These are phyloP conservation scores for Ceryle rudis DNA, from an alignment of 2,797 vertebrate species.

Conservation along the genomic window DNA sequence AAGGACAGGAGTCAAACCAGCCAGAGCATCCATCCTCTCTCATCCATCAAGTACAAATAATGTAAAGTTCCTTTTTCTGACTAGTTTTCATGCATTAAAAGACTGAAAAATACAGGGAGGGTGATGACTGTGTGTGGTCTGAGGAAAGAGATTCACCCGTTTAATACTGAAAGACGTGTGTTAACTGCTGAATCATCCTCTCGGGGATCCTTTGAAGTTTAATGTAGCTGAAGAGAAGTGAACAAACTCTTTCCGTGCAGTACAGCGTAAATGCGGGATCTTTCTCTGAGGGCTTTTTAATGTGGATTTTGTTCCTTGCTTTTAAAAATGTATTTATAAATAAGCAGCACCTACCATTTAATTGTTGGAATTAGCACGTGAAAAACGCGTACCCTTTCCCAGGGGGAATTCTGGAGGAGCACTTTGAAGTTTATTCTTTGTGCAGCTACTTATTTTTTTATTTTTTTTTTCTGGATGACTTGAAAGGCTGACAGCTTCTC, in stretches of 20 bases:
- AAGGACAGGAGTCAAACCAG: accelerated
- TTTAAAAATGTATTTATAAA: neutral
- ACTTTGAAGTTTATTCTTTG: constrained; percentile 23
- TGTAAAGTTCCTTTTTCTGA: neutral
- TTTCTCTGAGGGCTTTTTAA: neutral
- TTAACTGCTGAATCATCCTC: constrained; percentile 35
- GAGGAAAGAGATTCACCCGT: neutral
- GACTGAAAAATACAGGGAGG: neutral
- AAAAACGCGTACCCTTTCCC: neutral
- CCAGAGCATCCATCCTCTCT: neutral
- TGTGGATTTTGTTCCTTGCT: neutral
- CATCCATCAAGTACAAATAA: neutral
- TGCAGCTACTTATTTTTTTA: constrained; percentile 14
- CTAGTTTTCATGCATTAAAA: neutral
- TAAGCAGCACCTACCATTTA: neutral
- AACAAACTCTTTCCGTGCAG: neutral
- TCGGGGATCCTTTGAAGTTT: neutral
- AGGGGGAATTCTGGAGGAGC: neutral
- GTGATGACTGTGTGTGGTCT: neutral
- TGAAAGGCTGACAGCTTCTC: constrained; percentile 43
- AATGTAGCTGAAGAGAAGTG: neutral
- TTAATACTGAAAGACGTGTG: neutral
- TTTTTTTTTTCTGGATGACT: neutral
- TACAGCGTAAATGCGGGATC: neutral
- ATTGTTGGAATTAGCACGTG: neutral